Percentiles rank a stretch among this genome's conserved stretches.
These are phyloP conservation scores for Silvanus unidentatus DNA, from an alignment of 2,888 invertebrate species.

Conservation along the genomic window DNA sequence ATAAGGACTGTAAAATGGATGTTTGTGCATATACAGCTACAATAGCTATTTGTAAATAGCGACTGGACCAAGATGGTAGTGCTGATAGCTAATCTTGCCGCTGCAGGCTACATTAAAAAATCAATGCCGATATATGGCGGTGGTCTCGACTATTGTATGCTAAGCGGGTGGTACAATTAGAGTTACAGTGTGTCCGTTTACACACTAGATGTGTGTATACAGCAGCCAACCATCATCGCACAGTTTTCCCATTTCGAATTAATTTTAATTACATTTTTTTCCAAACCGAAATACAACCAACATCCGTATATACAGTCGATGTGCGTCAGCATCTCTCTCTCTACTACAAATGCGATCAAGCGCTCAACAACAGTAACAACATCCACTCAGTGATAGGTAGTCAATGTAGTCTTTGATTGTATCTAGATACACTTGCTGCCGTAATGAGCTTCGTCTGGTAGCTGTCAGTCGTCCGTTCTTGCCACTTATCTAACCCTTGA, in stretches of 20 bases:
- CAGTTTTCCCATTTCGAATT: too few species aligned
- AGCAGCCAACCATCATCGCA: too few species aligned
- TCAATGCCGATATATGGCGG: conserved; percentile 39
- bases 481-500: conserved; percentile 25
- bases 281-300: too few species aligned
- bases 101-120: conserved; percentile 43
- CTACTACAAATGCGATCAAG: too few species aligned
- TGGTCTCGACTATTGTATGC: conserved; percentile 40
- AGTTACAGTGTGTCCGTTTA: conserved; percentile 32
- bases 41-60: conserved; percentile 45
- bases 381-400: conserved; percentile 17
- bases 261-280: too few species aligned
- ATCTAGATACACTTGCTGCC: conserved; percentile 32
- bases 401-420: conserved; percentile 22
- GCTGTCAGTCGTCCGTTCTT: conserved; percentile 29
- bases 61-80: conserved; percentile 39
- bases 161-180: conserved; percentile 41
- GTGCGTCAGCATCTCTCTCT: too few species aligned
- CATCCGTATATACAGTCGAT: too few species aligned
- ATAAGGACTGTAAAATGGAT: conserved; percentile 4
- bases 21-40: conserved; percentile 22
- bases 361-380: too few species aligned
- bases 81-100: conserved; percentile 41
- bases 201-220: too few species aligned
- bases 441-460: conserved; percentile 38